These are phyloP conservation scores for Periophthalmodon schlosseri DNA, from an alignment of 2,113 vertebrate genomes.

Conservation along the genomic window DNA sequence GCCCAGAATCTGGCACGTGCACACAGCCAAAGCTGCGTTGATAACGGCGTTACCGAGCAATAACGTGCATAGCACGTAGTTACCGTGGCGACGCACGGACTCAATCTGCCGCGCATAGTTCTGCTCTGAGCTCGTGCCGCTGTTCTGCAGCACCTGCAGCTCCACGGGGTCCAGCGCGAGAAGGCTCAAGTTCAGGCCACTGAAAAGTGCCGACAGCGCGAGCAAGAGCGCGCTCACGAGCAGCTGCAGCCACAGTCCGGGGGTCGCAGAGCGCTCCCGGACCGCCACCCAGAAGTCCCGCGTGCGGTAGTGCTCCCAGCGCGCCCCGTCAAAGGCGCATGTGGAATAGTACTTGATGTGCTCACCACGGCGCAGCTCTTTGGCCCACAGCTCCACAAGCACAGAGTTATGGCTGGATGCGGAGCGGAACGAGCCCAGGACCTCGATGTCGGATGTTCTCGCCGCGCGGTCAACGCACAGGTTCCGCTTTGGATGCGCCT, in stretches of 20 bases:
- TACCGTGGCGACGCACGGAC: constrained; percentile 88
- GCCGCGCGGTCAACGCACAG: constrained; percentile 83
- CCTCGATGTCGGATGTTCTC: constrained; percentile 88
- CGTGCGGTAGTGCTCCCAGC: constrained; percentile 88
- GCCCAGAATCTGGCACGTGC: constrained; percentile 88
- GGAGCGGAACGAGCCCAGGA: constrained; percentile 85
- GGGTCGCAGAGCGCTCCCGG: constrained; percentile 73
- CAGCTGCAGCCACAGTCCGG: constrained; percentile 83
- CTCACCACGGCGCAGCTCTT: constrained; percentile 85
- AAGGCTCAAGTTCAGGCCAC: constrained; percentile 88
- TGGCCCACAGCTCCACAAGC: constrained; percentile 86
- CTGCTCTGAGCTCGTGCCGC: constrained; percentile 89
- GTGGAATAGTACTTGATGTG: constrained; percentile 86
- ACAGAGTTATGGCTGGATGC: constrained; percentile 83
- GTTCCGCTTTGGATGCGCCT: constrained; percentile 74
- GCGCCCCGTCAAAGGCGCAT: constrained; percentile 88
- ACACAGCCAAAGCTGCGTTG: constrained; percentile 89
- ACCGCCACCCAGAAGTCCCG: constrained; percentile 84
- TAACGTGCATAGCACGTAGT: constrained; percentile 91
- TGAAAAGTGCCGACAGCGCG: constrained; percentile 87
- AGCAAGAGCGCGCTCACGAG: constrained; percentile 84
- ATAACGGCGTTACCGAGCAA: constrained; percentile 89
- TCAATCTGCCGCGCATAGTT: constrained; percentile 89
- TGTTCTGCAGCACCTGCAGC: constrained; percentile 92
- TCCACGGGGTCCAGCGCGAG: constrained; percentile 92